Evolutionary conservation across 1,140 invertebrate species (phyloP).

Genomic region (Heliothis subflexa): DNA sequence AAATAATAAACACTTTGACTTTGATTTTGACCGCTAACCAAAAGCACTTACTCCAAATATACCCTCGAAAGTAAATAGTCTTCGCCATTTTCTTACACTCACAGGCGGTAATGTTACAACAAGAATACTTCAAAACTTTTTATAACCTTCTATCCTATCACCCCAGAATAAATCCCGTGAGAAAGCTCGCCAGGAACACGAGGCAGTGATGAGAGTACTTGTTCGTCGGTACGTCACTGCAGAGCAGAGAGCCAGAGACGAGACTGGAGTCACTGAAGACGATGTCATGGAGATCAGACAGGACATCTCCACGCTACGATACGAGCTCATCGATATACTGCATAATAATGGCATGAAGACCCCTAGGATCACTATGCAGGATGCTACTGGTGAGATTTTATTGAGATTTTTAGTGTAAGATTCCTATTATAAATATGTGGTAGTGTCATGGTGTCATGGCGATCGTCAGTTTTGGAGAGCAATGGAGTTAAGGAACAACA

Average conservation of each 20-base stretch:
- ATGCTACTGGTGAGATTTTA: conserved; percentile 86
- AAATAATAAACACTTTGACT: no score
- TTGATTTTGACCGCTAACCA: no score
- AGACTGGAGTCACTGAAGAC: conserved; percentile 96
- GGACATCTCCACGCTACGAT: conserved; percentile 94
- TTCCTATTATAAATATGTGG: no score
- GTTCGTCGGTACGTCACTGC: conserved; percentile 94
- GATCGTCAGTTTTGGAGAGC: no score
- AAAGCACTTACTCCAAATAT: no score
- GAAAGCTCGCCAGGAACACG: conserved; percentile 89
- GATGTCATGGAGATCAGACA: conserved; percentile 98
- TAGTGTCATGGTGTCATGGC: no score
- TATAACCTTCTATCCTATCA: background rate
- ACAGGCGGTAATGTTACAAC: no score
- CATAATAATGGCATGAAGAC: conserved; percentile 93
- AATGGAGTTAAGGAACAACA: no score
- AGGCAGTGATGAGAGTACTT: conserved; percentile 92
- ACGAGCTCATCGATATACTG: conserved; percentile 96
- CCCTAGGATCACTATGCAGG: conserved; percentile 89
- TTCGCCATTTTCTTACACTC: no score
- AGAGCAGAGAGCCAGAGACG: conserved; percentile 93
- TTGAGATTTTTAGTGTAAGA: background rate
- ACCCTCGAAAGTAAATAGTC: no score
- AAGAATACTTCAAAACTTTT: no score
- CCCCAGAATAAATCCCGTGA: conserved; percentile 90